phyloP scores from a whole-genome alignment of 2,797 vertebrate genomes.

The Protonibea diacanthus region DNA sequence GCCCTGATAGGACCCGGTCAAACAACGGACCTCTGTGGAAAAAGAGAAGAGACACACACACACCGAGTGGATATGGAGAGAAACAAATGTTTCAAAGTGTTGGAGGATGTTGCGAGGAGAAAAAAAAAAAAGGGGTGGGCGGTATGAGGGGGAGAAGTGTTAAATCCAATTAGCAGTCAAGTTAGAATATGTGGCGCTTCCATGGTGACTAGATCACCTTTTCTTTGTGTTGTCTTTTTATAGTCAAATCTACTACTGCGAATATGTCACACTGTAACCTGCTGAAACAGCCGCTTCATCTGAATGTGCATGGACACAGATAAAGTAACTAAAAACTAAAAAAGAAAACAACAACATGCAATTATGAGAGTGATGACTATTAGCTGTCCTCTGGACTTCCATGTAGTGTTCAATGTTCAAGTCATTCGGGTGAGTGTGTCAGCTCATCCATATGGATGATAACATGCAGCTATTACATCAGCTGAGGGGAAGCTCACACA shows the following conservation, averaged over 20 bases:
- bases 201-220: slow-evolving; percentile 65
- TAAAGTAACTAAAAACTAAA: background rate
- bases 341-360: background rate
- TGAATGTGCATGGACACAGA: background rate
- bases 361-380: background rate
- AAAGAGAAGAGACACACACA: background rate
- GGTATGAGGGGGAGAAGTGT: slow-evolving; percentile 45
- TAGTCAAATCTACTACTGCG: background rate
- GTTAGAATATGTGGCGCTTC: slow-evolving; percentile 61
- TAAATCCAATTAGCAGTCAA: slow-evolving; percentile 54
- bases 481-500: slow-evolving; percentile 14
- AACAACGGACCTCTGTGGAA: slow-evolving; percentile 27
- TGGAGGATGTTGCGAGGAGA: background rate
- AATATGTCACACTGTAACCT: background rate
- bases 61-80: background rate
- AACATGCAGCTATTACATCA: slow-evolving; percentile 31
- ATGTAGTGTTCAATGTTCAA: background rate
- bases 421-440: slow-evolving; percentile 18
- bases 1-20: slow-evolving; percentile 17
- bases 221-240: slow-evolving; percentile 14
- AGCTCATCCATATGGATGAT: slow-evolving; percentile 17
- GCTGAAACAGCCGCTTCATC: background rate
- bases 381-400: background rate
- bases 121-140: slow-evolving; percentile 26
- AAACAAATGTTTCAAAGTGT: slow-evolving; percentile 21